Conservation (phyloP, 2,113 vertebrate species). For the Girardinichthys multiradiatus region DNA sequence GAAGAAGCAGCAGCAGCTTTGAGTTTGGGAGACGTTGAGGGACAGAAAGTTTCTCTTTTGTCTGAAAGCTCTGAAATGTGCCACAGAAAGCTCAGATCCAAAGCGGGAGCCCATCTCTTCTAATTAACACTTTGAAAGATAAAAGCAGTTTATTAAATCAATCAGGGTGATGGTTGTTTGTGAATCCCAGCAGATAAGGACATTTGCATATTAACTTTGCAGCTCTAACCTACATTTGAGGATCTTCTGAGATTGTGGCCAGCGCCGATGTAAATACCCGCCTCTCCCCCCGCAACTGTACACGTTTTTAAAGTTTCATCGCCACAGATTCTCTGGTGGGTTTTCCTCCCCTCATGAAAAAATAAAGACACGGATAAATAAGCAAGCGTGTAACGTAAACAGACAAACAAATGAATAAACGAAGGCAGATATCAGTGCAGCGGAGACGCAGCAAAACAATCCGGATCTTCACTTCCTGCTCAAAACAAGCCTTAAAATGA, state of each 20-base stretch:
- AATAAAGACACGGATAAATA: slow-evolving; percentile 78
- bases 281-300: slow-evolving; percentile 74
- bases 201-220: slow-evolving; percentile 99
- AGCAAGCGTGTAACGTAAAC: slow-evolving; percentile 69
- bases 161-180: slow-evolving; percentile 99
- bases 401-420: slow-evolving; percentile 71
- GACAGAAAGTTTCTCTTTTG: slow-evolving; percentile 70
- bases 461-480: slow-evolving; percentile 53
- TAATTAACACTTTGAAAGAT: slow-evolving; percentile 99
- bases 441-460: slow-evolving; percentile 44
- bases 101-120: slow-evolving; percentile 91
- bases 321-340: slow-evolving; percentile 65
- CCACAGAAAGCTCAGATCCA: slow-evolving; percentile 69
- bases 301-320: slow-evolving; percentile 78
- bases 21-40: slow-evolving; percentile 41
- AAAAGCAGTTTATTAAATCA: slow-evolving; percentile 99
- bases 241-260: slow-evolving; percentile 89
- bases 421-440: slow-evolving; percentile 37
- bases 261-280: slow-evolving; percentile 90
- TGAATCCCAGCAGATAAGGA: slow-evolving; percentile 99
- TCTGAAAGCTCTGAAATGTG: slow-evolving; percentile 74
- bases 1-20: slow-evolving; percentile 16
- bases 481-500: slow-evolving; percentile 57
- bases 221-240: slow-evolving; percentile 97
- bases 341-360: slow-evolving; percentile 78